These are phyloP conservation scores for Synchiropus splendidus DNA, from an alignment of 2,113 vertebrate genomes.

Conservation along the genomic window DNA sequence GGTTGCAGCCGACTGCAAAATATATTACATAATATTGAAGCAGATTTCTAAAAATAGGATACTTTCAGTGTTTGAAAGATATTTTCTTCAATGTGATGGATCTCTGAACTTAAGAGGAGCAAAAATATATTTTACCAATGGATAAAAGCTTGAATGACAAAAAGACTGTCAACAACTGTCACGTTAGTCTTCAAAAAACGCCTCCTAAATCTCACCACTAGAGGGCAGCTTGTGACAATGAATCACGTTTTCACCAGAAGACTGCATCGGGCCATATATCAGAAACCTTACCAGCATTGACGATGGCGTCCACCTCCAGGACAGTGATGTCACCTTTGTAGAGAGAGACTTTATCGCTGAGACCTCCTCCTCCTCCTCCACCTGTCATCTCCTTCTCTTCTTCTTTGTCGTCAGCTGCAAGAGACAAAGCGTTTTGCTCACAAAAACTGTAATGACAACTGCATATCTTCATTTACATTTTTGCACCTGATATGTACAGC, in stretches of 20 bases:
- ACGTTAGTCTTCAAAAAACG: conserved; percentile 6
- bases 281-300: conserved; percentile 87
- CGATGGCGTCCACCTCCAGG: conserved; percentile 91
- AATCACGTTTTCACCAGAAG: conserved; percentile 9
- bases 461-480: neutral
- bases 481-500: no score
- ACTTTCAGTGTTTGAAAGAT: no score
- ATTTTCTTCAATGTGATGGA: no score
- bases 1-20: no score
- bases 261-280: conserved; percentile 2
- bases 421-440: no score
- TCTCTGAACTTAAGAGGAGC: no score
- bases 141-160: no score
- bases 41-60: no score
- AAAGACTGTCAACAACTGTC: neutral
- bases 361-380: conserved; percentile 22
- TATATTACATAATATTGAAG: no score
- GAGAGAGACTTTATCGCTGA: conserved; percentile 88
- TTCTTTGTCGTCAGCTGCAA: conserved; percentile 65
- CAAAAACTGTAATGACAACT: no score
- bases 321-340: conserved; percentile 95
- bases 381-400: conserved; percentile 37
- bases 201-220: conserved; percentile 36
- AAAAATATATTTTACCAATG: no score
- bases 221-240: conserved; percentile 43